These are phyloP conservation scores for Chiloscyllium punctatum DNA, from an alignment of 2,797 vertebrate species.

Conservation along the genomic window DNA sequence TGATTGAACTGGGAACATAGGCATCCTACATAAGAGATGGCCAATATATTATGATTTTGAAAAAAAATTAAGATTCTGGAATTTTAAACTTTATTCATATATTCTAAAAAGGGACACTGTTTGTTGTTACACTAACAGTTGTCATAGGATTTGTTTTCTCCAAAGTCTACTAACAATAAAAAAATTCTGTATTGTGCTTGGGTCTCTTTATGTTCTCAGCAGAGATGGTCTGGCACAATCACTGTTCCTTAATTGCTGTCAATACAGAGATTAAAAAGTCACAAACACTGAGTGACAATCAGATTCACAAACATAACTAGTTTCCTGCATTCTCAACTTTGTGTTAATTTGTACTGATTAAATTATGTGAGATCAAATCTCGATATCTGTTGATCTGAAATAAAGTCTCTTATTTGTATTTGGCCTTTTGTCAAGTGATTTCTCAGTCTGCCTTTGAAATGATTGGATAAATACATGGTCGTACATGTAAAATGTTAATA, in stretches of 20 bases:
- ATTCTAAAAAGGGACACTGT: not conserved
- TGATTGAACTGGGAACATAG: not conserved
- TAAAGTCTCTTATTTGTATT: not conserved
- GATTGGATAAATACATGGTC: not conserved
- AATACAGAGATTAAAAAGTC: not conserved
- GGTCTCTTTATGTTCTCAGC: not conserved
- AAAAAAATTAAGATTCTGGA: not conserved
- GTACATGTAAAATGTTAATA: no score
- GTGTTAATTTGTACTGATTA: not conserved
- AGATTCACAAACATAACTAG: not conserved
- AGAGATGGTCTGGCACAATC: not conserved
- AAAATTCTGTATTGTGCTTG: not conserved
- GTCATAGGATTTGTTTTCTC: not conserved
- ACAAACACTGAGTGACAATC: not conserved
- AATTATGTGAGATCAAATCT: not conserved
- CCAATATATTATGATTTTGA: not conserved
- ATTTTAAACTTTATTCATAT: not conserved
- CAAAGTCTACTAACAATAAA: not conserved
- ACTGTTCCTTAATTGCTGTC: not conserved
- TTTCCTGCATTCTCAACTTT: no score
- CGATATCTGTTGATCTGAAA: not conserved
- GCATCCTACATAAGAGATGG: not conserved
- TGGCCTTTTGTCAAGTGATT: not conserved
- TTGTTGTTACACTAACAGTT: not conserved
- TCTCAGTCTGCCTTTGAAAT: not conserved